These are phyloP conservation scores for Periparus ater DNA, from an alignment of 2,797 vertebrate species.

Conservation along the genomic window DNA sequence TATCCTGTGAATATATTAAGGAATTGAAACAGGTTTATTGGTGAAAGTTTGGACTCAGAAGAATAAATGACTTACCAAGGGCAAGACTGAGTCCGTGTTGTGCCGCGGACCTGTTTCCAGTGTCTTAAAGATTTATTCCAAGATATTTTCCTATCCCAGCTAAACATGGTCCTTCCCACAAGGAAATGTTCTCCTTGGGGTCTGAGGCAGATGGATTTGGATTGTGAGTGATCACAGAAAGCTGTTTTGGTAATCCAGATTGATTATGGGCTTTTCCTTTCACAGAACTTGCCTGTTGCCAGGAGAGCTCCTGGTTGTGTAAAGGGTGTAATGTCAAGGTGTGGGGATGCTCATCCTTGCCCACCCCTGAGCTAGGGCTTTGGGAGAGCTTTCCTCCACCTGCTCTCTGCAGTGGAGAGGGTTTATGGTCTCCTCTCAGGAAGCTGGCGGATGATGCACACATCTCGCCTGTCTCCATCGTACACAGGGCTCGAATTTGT, in stretches of 20 bases:
- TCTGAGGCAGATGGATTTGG: neutral
- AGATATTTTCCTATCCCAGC: neutral
- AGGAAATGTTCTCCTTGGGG: neutral
- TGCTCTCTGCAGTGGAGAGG: neutral
- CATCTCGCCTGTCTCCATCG: rapidly evolving
- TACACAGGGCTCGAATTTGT: rapidly evolving
- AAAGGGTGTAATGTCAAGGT: neutral
- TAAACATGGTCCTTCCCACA: neutral
- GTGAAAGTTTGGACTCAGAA: neutral
- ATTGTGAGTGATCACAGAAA: neutral
- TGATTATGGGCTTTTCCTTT: neutral
- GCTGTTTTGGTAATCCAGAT: neutral
- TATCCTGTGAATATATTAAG: neutral
- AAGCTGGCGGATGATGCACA: neutral
- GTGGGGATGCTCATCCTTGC: neutral
- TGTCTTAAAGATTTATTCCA: neutral
- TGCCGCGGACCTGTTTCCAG: neutral
- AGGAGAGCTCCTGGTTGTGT: neutral
- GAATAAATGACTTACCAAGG: neutral
- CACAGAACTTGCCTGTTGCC: neutral
- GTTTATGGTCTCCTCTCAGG: neutral
- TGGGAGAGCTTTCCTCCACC: neutral
- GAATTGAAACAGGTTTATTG: neutral
- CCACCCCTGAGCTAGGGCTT: neutral
- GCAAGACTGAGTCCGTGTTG: neutral